A percentile compares a stretch with the other conserved stretches of the same genome.
phyloP scores from a whole-genome alignment of 2,113 vertebrate genomes.

The Platysteira castanea region DNA sequence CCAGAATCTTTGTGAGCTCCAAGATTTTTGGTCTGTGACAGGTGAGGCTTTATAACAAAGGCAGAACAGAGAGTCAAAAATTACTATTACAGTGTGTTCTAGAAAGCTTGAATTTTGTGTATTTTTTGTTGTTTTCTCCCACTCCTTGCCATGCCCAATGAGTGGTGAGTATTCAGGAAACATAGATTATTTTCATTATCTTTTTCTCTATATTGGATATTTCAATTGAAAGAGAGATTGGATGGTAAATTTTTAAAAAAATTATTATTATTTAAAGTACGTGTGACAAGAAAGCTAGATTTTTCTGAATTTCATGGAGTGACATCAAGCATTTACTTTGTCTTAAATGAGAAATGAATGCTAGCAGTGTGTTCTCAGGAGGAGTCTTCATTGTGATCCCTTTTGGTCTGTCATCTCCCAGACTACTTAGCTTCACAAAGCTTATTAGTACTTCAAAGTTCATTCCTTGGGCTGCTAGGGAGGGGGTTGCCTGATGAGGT shows the following conservation, averaged over 20 bases:
- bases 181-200: no score
- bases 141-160: accelerated
- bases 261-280: not conserved
- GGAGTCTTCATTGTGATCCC: not conserved
- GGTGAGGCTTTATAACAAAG: not conserved
- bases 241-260: no score
- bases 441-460: not conserved
- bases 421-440: not conserved
- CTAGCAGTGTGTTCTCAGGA: not conserved
- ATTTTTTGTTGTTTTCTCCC: not conserved
- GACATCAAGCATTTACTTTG: not conserved
- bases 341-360: not conserved
- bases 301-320: not conserved
- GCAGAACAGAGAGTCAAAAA: not conserved
- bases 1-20: not conserved
- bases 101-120: not conserved
- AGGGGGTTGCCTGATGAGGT: not conserved
- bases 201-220: not conserved
- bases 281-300: not conserved
- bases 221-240: not conserved
- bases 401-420: not conserved
- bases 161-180: not conserved
- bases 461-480: not conserved
- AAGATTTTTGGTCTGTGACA: not conserved
- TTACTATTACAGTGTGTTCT: not conserved